Evolutionary conservation across 2,113 vertebrate species (phyloP).

Genomic region (Galeopterus variegatus): DNA sequence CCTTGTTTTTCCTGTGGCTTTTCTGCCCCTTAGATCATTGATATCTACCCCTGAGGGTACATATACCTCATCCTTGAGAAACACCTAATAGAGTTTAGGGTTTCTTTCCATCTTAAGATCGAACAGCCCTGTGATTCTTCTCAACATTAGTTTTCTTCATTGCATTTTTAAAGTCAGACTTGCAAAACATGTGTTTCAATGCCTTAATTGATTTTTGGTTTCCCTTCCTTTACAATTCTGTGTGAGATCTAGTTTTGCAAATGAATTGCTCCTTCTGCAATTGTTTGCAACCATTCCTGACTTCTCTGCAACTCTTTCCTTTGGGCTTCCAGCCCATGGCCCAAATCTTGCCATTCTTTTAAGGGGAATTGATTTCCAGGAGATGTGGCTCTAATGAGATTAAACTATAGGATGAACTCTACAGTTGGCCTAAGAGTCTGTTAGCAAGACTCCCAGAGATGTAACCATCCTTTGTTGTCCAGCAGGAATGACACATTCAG

Average conservation of each 20-base stretch:
- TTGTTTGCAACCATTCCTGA: not conserved
- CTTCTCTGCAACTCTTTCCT: not conserved
- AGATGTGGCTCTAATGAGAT: not conserved
- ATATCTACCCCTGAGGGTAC: not conserved
- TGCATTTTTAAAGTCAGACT: not conserved
- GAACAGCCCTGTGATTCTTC: not conserved
- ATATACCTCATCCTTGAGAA: not conserved
- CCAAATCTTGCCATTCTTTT: not conserved
- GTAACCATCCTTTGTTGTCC: not conserved
- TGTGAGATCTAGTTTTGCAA: conserved; percentile 20
- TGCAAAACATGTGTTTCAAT: not conserved
- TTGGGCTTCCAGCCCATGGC: not conserved
- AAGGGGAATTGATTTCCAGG: not conserved
- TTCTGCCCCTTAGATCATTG: not conserved
- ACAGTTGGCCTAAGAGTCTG: not conserved
- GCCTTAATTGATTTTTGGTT: not conserved
- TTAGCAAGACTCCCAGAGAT: not conserved
- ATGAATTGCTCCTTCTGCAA: not conserved
- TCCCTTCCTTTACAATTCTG: not conserved
- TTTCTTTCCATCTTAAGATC: conserved; percentile 23
- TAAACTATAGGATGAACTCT: not conserved
- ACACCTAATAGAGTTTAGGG: not conserved
- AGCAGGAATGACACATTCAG: not conserved
- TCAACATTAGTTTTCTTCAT: not conserved
- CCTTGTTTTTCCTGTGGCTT: not conserved